Evolutionary conservation across 2,113 vertebrate species (phyloP).

Genomic region (Pseudopodoces humilis): DNA sequence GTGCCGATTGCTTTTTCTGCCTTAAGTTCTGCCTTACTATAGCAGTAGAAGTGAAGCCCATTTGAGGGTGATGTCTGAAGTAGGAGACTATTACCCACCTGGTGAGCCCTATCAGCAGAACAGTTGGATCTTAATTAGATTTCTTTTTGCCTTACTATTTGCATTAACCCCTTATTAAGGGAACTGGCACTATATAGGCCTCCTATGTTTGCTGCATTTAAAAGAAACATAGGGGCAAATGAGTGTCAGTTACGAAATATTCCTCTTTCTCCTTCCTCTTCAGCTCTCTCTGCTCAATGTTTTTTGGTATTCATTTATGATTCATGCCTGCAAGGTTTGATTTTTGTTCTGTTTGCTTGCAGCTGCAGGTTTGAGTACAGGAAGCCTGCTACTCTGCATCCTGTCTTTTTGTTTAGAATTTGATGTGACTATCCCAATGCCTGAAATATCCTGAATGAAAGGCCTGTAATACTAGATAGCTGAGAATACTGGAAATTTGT

Average conservation of each 20-base stretch:
- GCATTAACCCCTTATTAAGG: constrained; percentile 48
- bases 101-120: constrained; percentile 54
- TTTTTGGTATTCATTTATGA: neutral
- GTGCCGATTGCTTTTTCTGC: neutral
- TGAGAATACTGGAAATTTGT: neutral
- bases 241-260: neutral
- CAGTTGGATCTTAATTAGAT: constrained; percentile 65
- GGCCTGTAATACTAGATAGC: neutral
- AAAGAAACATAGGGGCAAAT: neutral
- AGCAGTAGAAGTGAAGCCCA: neutral
- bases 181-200: neutral
- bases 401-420: neutral
- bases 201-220: constrained; percentile 17
- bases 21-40: constrained; percentile 1
- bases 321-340: neutral
- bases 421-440: neutral
- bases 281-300: neutral
- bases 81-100: constrained; percentile 51
- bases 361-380: neutral
- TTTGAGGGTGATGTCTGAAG: constrained; percentile 25
- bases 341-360: neutral
- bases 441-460: neutral
- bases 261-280: neutral
- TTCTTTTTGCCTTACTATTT: constrained; percentile 17
- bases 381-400: neutral